Percentiles rank a stretch among this genome's conserved stretches.
Evolutionary conservation across 30 jellyfish, hydroid and myxozoan species (phyloP).

Genomic region (Hydractinia symbiolongicarpus): DNA sequence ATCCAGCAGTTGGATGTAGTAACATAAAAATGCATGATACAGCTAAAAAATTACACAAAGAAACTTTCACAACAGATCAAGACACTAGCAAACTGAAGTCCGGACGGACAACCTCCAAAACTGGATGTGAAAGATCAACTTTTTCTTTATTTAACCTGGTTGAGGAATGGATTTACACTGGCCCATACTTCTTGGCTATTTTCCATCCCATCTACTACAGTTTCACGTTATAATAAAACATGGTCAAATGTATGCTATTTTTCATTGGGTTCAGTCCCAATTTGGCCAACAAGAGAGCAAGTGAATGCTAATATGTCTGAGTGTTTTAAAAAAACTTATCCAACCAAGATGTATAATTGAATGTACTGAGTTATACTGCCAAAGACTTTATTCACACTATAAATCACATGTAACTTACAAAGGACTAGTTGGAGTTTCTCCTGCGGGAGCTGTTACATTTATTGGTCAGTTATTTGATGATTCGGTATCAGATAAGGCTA

Average conservation of each 20-base stretch:
- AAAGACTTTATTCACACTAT: no score
- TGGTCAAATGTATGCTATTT: no score
- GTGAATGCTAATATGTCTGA: conserved; percentile 1
- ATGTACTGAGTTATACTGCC: no score
- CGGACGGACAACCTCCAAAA: background rate
- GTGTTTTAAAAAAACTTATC: no score
- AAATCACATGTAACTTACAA: no score
- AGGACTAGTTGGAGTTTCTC: no score
- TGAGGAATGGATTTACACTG: background rate
- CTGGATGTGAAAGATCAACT: no score
- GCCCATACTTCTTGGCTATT: background rate
- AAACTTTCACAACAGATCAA: conserved; percentile 1
- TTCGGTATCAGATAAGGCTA: no score
- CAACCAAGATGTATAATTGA: no score
- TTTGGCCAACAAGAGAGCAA: conserved; percentile 11
- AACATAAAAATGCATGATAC: background rate
- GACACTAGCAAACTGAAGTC: conserved; percentile 2
- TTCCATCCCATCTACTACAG: background rate
- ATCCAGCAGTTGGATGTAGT: background rate
- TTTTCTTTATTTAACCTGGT: no score
- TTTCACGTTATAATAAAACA: background rate
- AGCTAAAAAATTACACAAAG: background rate
- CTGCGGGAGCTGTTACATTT: no score
- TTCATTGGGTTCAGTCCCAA: background rate
- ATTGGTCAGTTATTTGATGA: no score